A percentile compares a stretch with the other conserved stretches of the same genome.
phyloP scores from a whole-genome alignment of 2,888 invertebrate genomes.

The Zhuqinia jingwanae region DNA sequence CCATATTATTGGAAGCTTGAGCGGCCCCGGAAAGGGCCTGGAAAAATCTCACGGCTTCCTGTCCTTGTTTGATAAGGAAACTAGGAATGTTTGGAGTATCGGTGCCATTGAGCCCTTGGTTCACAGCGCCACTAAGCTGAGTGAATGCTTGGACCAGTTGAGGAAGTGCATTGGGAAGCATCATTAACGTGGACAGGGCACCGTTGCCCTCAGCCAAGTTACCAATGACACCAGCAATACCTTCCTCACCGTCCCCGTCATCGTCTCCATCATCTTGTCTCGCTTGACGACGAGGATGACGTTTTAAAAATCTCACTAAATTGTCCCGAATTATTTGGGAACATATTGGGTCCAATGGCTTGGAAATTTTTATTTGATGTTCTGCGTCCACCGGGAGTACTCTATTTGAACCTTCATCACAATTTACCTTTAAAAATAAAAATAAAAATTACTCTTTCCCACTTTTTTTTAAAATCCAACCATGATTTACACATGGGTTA shows the following conservation, averaged over 20 bases:
- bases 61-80: conserved; percentile 29
- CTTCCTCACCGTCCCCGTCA: conserved; percentile 38
- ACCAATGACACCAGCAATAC: conserved; percentile 21
- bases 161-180: conserved; percentile 58
- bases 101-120: conserved; percentile 60
- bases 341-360: conserved; percentile 40
- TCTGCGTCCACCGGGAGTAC: conserved; percentile 67
- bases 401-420: conserved; percentile 27
- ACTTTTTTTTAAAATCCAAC: no score
- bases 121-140: conserved; percentile 21
- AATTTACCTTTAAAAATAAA: no score
- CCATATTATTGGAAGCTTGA: no score
- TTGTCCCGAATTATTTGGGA: conserved; percentile 43
- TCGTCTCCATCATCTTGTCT: conserved; percentile 58
- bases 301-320: conserved; percentile 64
- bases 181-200: conserved; percentile 38
- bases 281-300: conserved; percentile 37
- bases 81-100: conserved; percentile 65
- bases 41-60: conserved; percentile 49
- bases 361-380: conserved; percentile 56
- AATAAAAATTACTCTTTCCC: no score
- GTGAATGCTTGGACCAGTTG: conserved; percentile 52
- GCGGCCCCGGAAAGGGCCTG: conserved; percentile 35
- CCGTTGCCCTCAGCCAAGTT: conserved; percentile 46
- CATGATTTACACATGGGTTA: no score